Conservation (phyloP, 2,797 vertebrate species). For the Xerus rutilus region DNA sequence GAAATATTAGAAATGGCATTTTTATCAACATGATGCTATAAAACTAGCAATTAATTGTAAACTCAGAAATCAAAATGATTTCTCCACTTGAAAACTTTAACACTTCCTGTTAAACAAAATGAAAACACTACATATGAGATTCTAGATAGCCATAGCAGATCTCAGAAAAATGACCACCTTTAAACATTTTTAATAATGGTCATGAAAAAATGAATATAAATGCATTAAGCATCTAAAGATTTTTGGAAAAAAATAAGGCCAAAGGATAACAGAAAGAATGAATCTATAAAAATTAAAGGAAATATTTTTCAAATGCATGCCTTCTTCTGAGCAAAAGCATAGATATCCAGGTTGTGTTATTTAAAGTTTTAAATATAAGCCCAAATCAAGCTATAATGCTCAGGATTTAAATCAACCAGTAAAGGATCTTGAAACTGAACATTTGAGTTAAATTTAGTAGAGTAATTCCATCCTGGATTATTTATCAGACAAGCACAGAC, state of each 20-base stretch:
- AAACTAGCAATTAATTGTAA: constrained; percentile 8
- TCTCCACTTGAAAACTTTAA: not conserved
- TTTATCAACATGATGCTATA: constrained; percentile 11
- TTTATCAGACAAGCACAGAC: constrained; percentile 49
- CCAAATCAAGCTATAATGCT: not conserved
- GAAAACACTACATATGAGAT: not conserved
- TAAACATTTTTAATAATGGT: constrained; percentile 37
- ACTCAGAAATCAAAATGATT: constrained; percentile 39
- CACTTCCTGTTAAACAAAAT: not conserved
- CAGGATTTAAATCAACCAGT: constrained; percentile 39
- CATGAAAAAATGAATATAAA: not conserved
- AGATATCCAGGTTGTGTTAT: not conserved
- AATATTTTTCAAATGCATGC: not conserved
- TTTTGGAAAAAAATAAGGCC: constrained; percentile 1
- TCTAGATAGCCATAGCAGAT: not conserved
- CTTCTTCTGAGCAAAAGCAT: constrained; percentile 43
- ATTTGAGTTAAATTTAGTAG: constrained; percentile 60
- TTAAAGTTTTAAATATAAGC: constrained; percentile 63
- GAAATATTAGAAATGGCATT: not conserved
- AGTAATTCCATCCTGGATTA: constrained; percentile 62
- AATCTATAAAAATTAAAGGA: not conserved
- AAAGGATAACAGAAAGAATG: constrained; percentile 35
- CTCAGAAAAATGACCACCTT: constrained; percentile 19
- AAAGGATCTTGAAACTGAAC: constrained; percentile 65
- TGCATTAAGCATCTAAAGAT: constrained; percentile 31